These are phyloP conservation scores for Rhynchonycteris naso DNA, from an alignment of 2,797 vertebrate species.

Conservation along the genomic window DNA sequence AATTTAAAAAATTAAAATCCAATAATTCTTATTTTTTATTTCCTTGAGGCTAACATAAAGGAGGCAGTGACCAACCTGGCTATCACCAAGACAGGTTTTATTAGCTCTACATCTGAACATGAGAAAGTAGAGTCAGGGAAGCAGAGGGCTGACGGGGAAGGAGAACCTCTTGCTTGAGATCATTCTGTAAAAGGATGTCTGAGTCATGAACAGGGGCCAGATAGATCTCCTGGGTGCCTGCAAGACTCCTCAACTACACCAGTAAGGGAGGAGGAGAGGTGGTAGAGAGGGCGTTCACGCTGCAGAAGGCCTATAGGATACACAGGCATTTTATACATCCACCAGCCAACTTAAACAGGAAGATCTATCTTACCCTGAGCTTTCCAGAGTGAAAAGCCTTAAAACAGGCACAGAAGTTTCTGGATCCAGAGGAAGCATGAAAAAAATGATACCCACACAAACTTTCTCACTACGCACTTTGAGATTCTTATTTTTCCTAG, in stretches of 20 bases:
- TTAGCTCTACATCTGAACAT: neutral
- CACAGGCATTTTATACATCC: neutral
- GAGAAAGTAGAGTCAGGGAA: neutral
- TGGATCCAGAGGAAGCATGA: neutral
- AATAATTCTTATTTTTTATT: neutral
- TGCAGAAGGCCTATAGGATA: neutral
- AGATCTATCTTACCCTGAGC: neutral
- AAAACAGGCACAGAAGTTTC: neutral
- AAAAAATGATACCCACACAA: neutral
- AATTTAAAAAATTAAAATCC: constrained; percentile 19
- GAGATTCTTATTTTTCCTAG: neutral
- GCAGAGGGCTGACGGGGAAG: neutral
- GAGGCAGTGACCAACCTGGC: neutral
- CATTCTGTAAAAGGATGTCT: neutral
- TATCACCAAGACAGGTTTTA: neutral
- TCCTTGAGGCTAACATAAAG: neutral
- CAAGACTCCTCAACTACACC: neutral
- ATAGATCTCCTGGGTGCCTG: neutral
- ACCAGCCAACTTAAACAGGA: neutral
- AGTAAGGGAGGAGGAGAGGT: neutral
- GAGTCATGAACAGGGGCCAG: neutral
- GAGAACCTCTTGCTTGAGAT: neutral
- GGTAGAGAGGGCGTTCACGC: neutral
- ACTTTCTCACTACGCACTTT: neutral
- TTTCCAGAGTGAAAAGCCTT: neutral